A percentile compares a stretch with the other conserved stretches of the same genome.
phyloP scores from a whole-genome alignment of 2,888 invertebrate species.

The Anticlea derivata region DNA sequence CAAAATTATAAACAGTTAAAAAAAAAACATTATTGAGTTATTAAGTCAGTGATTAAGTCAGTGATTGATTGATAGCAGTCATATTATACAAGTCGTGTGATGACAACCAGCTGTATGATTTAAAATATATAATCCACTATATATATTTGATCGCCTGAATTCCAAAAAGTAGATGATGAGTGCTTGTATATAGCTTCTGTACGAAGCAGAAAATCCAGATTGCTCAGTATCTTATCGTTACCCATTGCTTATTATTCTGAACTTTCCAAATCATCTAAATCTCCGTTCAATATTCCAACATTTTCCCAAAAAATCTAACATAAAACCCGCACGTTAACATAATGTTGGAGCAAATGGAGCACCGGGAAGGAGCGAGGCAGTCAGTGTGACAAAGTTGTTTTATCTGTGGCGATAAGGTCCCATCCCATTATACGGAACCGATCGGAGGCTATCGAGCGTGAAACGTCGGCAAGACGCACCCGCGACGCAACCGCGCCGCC shows the following conservation, averaged over 20 bases:
- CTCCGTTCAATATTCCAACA: constrained; percentile 23
- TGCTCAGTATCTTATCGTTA: not conserved
- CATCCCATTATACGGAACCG: constrained; percentile 46
- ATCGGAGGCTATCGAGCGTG: constrained; percentile 36
- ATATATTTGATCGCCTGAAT: too few species aligned
- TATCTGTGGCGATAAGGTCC: constrained; percentile 67
- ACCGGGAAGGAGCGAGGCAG: constrained; percentile 58
- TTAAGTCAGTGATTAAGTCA: too few species aligned
- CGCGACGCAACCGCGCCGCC: constrained; percentile 54
- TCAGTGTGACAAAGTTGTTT: constrained; percentile 73
- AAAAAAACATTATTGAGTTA: too few species aligned
- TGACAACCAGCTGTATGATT: too few species aligned
- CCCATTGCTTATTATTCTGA: constrained; percentile 9
- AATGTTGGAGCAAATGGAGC: constrained; percentile 71
- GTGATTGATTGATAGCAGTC: too few species aligned
- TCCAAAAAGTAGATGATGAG: too few species aligned
- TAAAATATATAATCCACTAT: too few species aligned
- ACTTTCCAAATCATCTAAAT: constrained; percentile 7
- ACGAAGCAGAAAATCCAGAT: not conserved
- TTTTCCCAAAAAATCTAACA: constrained; percentile 49
- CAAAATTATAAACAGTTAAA: too few species aligned
- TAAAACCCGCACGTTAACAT: constrained; percentile 68
- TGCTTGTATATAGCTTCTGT: too few species aligned
- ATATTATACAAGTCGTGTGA: too few species aligned
- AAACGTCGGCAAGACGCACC: constrained; percentile 53